Base-by-base conservation (phyloP, 1,140 invertebrate species). In the Hetaerina americana region DNA sequence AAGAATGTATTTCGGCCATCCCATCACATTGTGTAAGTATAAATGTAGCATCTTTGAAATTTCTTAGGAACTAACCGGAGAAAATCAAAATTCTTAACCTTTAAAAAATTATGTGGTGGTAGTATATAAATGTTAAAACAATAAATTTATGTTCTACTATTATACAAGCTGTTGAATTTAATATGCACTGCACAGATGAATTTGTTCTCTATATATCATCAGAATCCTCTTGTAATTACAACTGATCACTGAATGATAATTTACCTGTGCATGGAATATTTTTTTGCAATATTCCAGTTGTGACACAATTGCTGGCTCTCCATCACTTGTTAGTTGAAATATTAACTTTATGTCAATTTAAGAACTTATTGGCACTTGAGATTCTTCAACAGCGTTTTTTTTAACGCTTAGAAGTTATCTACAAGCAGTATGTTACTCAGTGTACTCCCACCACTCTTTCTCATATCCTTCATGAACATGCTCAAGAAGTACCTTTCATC, bases 391-490 rank as follows among this genome's bases (percentile, higher is more conserved):
- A n/a, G 15, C 22, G 15, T 57, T 57, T 57, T 57, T 57, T 57
- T 18, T 57, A 18, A 18, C 22, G 22, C 40, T 18, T n/a, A 18
- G 15, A 57, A 57, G 40, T 18, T 57, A 57, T 18, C 40, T 57
- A 18, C 15, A 57, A 57, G 40, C 15, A 12, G 10, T 18, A 57
- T 25, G 26, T 80, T 89, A 91, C 87, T 92, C 90, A 82, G 88
- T 92, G 79, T 95, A 95, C 75, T 95, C 93, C 97, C 96, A 99
- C 88, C 94, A 94, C 78, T 98, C 96, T 83, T 96, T 97, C 81
- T 98, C 96, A 81, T 98, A 98, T 70, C 96, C 97, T 86, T 99
- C 96, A 79, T 98, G 92, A 26, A 99, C 96, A 82, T 99, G 96
- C 80, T 97, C 93, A 74, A 98, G 83, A 72, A 99, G 84, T 73